phyloP scores from a whole-genome alignment of 2,888 invertebrate species.

The Ormyrus thymus region DNA sequence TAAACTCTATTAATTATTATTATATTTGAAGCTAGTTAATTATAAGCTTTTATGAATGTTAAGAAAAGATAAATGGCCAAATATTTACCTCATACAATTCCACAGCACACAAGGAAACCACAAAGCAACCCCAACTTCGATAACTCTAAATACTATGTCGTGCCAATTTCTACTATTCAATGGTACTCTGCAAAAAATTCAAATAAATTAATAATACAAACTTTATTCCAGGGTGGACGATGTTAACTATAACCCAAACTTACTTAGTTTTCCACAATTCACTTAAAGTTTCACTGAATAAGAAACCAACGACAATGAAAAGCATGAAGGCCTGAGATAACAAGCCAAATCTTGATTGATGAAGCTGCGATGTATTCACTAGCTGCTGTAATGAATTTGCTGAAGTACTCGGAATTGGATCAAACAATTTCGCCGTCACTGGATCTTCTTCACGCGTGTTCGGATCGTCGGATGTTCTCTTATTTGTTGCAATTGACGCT shows the following conservation, averaged over 20 bases:
- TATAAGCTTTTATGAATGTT: too few species aligned
- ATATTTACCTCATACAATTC: conserved; percentile 88
- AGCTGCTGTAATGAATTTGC: conserved; percentile 69
- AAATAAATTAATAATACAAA: conserved; percentile 7
- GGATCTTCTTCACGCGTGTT: conserved; percentile 76
- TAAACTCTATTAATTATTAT: not conserved
- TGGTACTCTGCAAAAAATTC: conserved; percentile 81
- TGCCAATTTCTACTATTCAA: conserved; percentile 94
- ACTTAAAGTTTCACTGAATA: conserved; percentile 92
- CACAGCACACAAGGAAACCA: conserved; percentile 98
- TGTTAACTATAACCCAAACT: conserved; percentile 67
- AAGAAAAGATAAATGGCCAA: not conserved
- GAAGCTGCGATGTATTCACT: conserved; percentile 90
- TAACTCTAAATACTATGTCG: conserved; percentile 91
- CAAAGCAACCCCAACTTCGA: conserved; percentile 93
- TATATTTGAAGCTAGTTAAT: not conserved
- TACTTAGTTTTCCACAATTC: conserved; percentile 96
- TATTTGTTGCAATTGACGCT: conserved; percentile 77
- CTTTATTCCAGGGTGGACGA: not conserved
- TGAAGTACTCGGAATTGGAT: conserved; percentile 67
- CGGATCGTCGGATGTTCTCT: conserved; percentile 68
- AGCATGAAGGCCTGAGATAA: conserved; percentile 94
- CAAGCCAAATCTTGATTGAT: conserved; percentile 92
- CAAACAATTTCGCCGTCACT: conserved; percentile 71
- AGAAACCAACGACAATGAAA: conserved; percentile 90